Conservation (phyloP, 2,888 invertebrate species). For the Geotrupes spiniger region DNA sequence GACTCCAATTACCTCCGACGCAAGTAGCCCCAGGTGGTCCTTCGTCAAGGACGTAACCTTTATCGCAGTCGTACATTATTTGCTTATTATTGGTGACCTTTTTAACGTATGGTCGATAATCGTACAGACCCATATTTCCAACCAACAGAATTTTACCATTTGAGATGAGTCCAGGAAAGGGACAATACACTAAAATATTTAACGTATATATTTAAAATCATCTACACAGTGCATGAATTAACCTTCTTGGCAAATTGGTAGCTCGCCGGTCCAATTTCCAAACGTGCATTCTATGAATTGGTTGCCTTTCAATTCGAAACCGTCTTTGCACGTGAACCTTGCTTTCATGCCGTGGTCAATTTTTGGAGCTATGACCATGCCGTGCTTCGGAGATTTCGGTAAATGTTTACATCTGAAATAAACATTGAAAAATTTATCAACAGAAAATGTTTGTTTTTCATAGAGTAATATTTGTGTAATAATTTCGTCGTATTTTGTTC, state of each 20-base stretch:
- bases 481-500: too few species aligned
- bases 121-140: slow-evolving; percentile 94
- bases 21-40: slow-evolving; percentile 95
- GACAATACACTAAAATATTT: slow-evolving; percentile 76
- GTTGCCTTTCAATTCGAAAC: slow-evolving; percentile 74
- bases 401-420: slow-evolving; percentile 44
- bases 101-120: slow-evolving; percentile 89
- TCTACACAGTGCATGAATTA: slow-evolving; percentile 13
- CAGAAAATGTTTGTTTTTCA: too few species aligned
- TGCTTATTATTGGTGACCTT: slow-evolving; percentile 90
- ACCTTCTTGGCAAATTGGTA: slow-evolving; percentile 82
- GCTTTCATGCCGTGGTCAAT: slow-evolving; percentile 97
- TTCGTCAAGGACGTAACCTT: slow-evolving; percentile 81
- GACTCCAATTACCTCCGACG: slow-evolving; percentile 92
- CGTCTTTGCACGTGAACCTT: slow-evolving; percentile 89
- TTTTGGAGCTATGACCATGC: slow-evolving; percentile 95
- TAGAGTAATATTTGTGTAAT: too few species aligned
- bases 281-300: slow-evolving; percentile 82
- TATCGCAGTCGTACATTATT: slow-evolving; percentile 94
- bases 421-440: slow-evolving; percentile 3
- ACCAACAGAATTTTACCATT: slow-evolving; percentile 90
- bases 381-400: slow-evolving; percentile 73
- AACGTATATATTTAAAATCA: not conserved
- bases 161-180: slow-evolving; percentile 85
- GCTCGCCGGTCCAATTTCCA: slow-evolving; percentile 91